phyloP scores from a whole-genome alignment of 35 echinoderm and acorn worm species.

The Apostichopus parvimensis region DNA sequence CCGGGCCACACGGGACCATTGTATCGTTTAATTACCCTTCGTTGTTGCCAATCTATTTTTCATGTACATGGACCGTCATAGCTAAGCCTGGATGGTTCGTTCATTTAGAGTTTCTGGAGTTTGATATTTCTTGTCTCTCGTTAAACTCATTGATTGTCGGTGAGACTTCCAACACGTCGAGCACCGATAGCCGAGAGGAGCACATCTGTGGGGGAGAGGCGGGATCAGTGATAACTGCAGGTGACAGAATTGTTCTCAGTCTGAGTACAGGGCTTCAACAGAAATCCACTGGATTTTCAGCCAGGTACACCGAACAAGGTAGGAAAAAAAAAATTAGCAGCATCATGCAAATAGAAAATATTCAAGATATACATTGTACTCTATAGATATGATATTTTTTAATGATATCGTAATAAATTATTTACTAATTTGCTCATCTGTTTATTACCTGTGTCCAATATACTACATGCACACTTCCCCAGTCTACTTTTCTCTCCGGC shows the following conservation, averaged over 20 bases:
- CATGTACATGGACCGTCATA: background rate
- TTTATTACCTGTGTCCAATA: background rate
- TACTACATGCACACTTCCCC: background rate
- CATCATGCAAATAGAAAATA: background rate
- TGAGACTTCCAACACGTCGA: background rate
- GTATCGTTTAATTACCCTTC: background rate
- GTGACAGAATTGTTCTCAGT: background rate
- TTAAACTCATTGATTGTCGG: background rate
- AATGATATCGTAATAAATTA: background rate
- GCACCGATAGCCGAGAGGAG: background rate
- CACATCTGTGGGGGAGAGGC: background rate
- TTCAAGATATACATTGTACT: no score
- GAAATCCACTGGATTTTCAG: background rate
- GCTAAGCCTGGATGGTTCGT: background rate
- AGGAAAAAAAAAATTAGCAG: background rate
- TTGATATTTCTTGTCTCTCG: background rate
- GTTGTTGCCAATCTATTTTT: background rate
- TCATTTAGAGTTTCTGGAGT: background rate
- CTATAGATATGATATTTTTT: background rate
- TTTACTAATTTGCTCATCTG: background rate
- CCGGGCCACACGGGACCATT: background rate
- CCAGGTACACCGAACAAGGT: background rate
- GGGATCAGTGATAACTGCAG: background rate
- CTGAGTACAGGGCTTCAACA: background rate
- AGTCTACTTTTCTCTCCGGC: background rate